Conservation (phyloP, 2,888 invertebrate genomes). For the Timandra comae region DNA sequence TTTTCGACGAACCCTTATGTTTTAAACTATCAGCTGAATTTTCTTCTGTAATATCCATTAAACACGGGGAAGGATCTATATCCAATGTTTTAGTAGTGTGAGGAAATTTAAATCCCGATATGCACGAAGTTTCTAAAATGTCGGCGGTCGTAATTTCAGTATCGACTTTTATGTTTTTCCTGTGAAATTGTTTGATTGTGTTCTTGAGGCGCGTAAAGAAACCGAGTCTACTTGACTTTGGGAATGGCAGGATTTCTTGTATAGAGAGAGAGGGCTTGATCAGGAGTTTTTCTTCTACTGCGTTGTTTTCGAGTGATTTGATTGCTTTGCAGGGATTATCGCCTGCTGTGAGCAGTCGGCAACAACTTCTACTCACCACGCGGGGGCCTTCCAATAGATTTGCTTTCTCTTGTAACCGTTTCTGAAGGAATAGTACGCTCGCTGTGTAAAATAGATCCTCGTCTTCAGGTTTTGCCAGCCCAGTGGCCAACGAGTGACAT, state of each 20-base stretch:
- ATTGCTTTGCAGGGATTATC: too few relatives aligned
- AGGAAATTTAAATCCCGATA: slow-evolving; percentile 54
- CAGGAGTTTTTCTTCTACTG: background rate
- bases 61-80: slow-evolving; percentile 27
- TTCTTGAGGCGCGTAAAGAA: slow-evolving; percentile 45
- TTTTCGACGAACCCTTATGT: slow-evolving; percentile 2
- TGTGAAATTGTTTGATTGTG: slow-evolving; percentile 33
- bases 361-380: slow-evolving; percentile 42
- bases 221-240: slow-evolving; percentile 45
- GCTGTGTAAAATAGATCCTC: slow-evolving; percentile 54
- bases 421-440: slow-evolving; percentile 57
- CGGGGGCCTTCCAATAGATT: slow-evolving; percentile 11
- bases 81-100: slow-evolving; percentile 35
- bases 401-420: slow-evolving; percentile 48
- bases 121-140: slow-evolving; percentile 30
- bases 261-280: slow-evolving; percentile 40
- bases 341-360: slow-evolving; percentile 27
- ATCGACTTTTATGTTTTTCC: slow-evolving; percentile 2
- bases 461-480: slow-evolving; percentile 36
- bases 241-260: slow-evolving; percentile 60
- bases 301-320: too few relatives aligned
- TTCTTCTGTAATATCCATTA: slow-evolving; percentile 47
- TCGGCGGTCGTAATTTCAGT: slow-evolving; percentile 14
- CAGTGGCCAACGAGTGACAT: slow-evolving; percentile 22
- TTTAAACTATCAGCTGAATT: slow-evolving; percentile 26